Conservation (phyloP, 2,797 vertebrate species). For the Pantherophis vulpinus region DNA sequence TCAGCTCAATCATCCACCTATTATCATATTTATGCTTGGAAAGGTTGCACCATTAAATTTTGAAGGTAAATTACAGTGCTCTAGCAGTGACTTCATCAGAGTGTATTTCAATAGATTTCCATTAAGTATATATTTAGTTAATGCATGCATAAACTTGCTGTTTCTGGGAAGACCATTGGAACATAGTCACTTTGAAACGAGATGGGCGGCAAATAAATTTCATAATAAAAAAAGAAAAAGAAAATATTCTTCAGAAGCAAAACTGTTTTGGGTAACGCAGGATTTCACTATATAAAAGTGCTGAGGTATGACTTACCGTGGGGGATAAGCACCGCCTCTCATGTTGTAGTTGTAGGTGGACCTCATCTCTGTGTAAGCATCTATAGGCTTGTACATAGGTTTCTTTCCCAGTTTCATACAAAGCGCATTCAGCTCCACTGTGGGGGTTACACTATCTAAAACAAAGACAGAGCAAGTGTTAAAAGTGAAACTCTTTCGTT, state of each 20-base stretch:
- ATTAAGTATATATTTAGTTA: not conserved
- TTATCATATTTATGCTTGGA: not conserved
- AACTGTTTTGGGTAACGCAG: not conserved
- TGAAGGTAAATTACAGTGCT: not conserved
- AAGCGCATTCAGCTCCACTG: slow-evolving; percentile 92
- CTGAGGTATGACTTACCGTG: slow-evolving; percentile 66
- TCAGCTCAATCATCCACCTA: not conserved
- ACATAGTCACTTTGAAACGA: not conserved
- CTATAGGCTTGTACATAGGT: slow-evolving; percentile 92
- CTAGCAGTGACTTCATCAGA: not conserved
- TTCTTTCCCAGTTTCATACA: slow-evolving; percentile 98
- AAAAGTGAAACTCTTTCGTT: not conserved
- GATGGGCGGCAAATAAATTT: not conserved
- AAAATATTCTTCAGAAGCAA: not conserved
- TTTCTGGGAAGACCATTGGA: not conserved
- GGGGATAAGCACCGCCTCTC: slow-evolving; percentile 78
- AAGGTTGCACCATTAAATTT: not conserved
- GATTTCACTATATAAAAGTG: not conserved
- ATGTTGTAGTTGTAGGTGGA: slow-evolving; percentile 92
- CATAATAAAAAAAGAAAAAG: not conserved
- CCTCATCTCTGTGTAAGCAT: slow-evolving; percentile 92
- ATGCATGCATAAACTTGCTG: not conserved
- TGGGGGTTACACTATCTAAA: slow-evolving; percentile 89
- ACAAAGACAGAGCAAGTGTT: slow-evolving; percentile 27
- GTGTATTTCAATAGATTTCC: not conserved